phyloP scores from a whole-genome alignment of 2,888 invertebrate species.

The Caenorhabditis zanzibari region DNA sequence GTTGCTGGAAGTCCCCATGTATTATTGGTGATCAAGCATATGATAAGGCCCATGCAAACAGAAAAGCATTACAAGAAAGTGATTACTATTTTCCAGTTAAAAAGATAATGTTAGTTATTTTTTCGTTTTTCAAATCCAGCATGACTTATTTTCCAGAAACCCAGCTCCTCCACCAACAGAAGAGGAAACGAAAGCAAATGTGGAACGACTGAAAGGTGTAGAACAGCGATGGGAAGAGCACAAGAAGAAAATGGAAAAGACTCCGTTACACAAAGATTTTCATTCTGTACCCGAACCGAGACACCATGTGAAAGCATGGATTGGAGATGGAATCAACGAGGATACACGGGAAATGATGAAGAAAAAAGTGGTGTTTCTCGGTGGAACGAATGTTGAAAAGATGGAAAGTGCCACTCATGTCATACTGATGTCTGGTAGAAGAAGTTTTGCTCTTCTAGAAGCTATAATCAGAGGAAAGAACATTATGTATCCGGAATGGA shows the following conservation, averaged over 20 bases:
- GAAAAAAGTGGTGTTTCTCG: constrained; percentile 44
- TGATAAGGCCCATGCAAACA: constrained; percentile 56
- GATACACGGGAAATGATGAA: constrained; percentile 9
- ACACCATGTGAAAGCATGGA: not conserved
- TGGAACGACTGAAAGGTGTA: not conserved
- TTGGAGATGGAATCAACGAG: constrained; percentile 45
- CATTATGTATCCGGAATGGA: constrained; percentile 91
- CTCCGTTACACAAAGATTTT: constrained; percentile 5
- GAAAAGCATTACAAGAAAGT: constrained; percentile 66
- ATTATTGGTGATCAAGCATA: constrained; percentile 67
- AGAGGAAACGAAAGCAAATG: constrained; percentile 66
- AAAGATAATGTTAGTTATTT: constrained; percentile 67
- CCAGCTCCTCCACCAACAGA: constrained; percentile 75
- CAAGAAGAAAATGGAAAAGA: constrained; percentile 11
- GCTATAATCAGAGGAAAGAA: constrained; percentile 91
- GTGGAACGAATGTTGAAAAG: constrained; percentile 87
- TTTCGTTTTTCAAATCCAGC: not conserved
- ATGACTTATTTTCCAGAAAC: not conserved
- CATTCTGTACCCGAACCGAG: constrained; percentile 11
- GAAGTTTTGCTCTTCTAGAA: constrained; percentile 84
- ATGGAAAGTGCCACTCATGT: constrained; percentile 92
- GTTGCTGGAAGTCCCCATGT: constrained; percentile 74
- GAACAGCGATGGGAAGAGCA: constrained; percentile 1
- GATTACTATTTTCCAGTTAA: constrained; percentile 72
- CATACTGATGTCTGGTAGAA: constrained; percentile 87